Conservation (phyloP, 1,140 invertebrate genomes). For the Euglossa dilemma region DNA sequence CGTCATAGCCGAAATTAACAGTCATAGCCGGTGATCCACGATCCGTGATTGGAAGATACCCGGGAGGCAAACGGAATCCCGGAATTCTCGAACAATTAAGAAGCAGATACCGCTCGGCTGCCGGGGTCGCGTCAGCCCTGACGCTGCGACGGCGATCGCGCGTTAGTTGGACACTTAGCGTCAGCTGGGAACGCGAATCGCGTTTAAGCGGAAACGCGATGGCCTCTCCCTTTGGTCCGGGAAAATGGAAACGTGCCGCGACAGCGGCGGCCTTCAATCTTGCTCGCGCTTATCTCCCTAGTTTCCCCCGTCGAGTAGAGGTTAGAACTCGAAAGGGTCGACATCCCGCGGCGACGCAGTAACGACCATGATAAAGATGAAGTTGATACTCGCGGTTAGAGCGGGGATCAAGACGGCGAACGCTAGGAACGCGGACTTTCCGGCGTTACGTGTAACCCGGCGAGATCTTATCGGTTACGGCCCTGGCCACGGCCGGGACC, state of each 20-base stretch:
- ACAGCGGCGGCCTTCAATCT: conserved; percentile 9
- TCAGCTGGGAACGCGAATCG: not conserved
- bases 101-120: not conserved
- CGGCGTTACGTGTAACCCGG: conserved; percentile 63
- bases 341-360: conserved; percentile 60
- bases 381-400: conserved; percentile 61
- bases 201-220: not conserved
- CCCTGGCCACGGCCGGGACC: conserved; percentile 6
- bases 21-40: not conserved
- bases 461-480: conserved; percentile 64
- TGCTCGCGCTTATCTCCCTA: conserved; percentile 21
- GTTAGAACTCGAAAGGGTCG: conserved; percentile 61
- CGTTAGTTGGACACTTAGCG: not conserved
- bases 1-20: not conserved
- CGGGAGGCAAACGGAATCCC: not conserved
- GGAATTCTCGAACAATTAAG: not conserved
- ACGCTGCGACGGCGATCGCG: not conserved
- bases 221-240: no score
- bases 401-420: conserved; percentile 16
- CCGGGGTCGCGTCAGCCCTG: not conserved
- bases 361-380: conserved; percentile 68
- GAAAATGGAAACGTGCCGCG: not conserved
- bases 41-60: not conserved
- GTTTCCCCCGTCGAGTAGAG: conserved; percentile 4
- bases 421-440: conserved; percentile 58